A percentile compares a stretch with the other conserved stretches of the same genome.
phyloP scores from a whole-genome alignment of 2,888 invertebrate species.

The Chrysolina haemoptera region DNA sequence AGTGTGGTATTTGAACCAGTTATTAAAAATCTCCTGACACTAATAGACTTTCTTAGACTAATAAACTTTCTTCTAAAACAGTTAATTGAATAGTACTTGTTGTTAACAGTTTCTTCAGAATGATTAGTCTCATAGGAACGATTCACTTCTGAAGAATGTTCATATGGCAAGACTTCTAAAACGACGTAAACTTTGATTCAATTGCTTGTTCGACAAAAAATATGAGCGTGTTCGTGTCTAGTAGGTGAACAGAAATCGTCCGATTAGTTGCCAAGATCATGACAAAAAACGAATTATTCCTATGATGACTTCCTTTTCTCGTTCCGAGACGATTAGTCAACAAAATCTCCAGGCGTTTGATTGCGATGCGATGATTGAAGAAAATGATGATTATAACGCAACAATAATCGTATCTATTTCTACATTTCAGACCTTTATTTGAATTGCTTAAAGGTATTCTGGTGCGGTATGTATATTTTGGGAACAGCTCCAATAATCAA shows the following conservation, averaged over 20 bases:
- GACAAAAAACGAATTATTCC: neutral
- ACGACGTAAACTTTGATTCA: neutral
- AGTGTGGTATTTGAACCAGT: too few species aligned
- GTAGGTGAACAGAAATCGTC: neutral
- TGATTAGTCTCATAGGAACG: neutral
- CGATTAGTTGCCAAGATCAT: conserved; percentile 1
- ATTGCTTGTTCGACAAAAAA: neutral
- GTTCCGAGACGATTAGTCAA: neutral
- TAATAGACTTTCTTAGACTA: too few species aligned
- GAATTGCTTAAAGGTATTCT: neutral
- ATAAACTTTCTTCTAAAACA: too few species aligned
- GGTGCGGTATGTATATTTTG: too few species aligned
- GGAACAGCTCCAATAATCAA: too few species aligned
- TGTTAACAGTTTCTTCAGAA: too few species aligned
- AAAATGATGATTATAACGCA: neutral
- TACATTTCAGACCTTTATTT: neutral
- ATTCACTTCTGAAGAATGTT: neutral
- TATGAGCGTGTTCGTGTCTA: neutral
- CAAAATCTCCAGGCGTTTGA: conserved; percentile 2
- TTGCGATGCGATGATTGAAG: neutral
- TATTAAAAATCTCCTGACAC: too few species aligned
- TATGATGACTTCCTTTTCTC: conserved; percentile 11
- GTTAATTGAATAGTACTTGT: too few species aligned
- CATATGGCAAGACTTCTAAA: neutral
- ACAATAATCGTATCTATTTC: neutral